A percentile compares a stretch with the other conserved stretches of the same genome.
Conservation (phyloP, 1,140 invertebrate species). For the Coenobita brevimanus region DNA sequence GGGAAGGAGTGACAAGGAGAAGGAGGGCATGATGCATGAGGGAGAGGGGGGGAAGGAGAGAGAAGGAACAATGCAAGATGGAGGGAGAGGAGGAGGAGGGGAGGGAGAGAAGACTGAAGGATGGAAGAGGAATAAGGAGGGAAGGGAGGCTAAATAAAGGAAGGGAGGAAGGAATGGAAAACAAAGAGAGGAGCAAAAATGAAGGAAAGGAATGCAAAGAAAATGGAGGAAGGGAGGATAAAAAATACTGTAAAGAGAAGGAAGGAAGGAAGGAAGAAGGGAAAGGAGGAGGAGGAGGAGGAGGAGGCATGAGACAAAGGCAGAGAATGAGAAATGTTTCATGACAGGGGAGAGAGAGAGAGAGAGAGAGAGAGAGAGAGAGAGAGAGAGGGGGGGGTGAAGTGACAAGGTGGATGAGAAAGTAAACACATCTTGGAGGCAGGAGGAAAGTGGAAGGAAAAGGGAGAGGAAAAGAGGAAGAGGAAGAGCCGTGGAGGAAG, state of each 20-base stretch:
- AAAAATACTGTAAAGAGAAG: neutral
- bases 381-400: neutral
- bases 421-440: neutral
- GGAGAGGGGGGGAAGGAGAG: neutral
- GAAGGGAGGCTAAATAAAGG: neutral
- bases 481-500: no score
- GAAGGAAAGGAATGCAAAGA: neutral
- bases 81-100: neutral
- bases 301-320: neutral
- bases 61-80: neutral
- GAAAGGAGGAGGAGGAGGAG: constrained; percentile 1
- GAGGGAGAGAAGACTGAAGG: neutral
- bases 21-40: neutral
- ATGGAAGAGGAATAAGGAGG: neutral
- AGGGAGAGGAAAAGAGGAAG: constrained; percentile 1
- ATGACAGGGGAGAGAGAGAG: neutral
- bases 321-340: neutral
- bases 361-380: neutral
- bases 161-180: neutral
- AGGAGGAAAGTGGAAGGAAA: neutral
- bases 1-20: neutral
- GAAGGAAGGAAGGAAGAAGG: neutral
- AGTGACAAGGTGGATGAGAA: neutral
- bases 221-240: neutral
- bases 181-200: neutral